phyloP scores from a whole-genome alignment of 1,140 invertebrate species.

The Probaryconus sp. region DNA sequence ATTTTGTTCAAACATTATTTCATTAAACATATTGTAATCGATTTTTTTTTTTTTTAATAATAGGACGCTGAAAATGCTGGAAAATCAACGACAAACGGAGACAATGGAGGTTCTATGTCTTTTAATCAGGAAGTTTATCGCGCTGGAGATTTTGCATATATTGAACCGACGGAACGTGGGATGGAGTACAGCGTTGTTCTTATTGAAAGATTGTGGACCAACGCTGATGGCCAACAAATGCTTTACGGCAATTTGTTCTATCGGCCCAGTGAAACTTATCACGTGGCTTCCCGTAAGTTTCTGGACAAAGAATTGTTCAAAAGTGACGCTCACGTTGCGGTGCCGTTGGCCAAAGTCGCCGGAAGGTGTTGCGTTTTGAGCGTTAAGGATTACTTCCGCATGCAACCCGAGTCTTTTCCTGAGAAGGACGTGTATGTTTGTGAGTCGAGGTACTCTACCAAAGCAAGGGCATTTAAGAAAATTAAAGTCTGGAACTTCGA shows the following conservation, averaged over 20 bases:
- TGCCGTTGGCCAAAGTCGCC: slow-evolving; percentile 91
- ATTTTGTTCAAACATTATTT: no score
- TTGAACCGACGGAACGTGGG: slow-evolving; percentile 87
- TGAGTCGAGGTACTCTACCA: slow-evolving; percentile 95
- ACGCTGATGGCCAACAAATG: slow-evolving; percentile 90
- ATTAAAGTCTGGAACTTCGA: slow-evolving; percentile 93
- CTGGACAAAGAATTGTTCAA: slow-evolving; percentile 98
- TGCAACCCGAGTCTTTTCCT: slow-evolving; percentile 89
- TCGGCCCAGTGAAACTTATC: slow-evolving; percentile 95
- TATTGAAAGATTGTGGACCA: slow-evolving; percentile 93
- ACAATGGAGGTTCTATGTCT: slow-evolving; percentile 79
- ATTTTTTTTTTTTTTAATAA: slow-evolving; percentile 18
- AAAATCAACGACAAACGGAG: slow-evolving; percentile 66
- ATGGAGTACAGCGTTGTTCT: slow-evolving; percentile 91
- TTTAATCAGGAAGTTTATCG: slow-evolving; percentile 86
- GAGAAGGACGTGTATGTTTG: slow-evolving; percentile 98
- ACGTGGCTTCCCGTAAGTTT: slow-evolving; percentile 96
- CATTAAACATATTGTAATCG: not conserved
- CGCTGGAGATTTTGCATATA: slow-evolving; percentile 94
- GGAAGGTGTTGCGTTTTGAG: slow-evolving; percentile 96
- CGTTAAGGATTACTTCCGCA: slow-evolving; percentile 96
- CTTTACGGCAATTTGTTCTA: slow-evolving; percentile 88
- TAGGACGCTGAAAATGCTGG: slow-evolving; percentile 66
- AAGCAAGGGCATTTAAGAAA: slow-evolving; percentile 93
- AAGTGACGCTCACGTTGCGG: slow-evolving; percentile 90